Base-by-base conservation (phyloP, 1,140 invertebrate genomes). In the Agrypnia vestita region DNA sequence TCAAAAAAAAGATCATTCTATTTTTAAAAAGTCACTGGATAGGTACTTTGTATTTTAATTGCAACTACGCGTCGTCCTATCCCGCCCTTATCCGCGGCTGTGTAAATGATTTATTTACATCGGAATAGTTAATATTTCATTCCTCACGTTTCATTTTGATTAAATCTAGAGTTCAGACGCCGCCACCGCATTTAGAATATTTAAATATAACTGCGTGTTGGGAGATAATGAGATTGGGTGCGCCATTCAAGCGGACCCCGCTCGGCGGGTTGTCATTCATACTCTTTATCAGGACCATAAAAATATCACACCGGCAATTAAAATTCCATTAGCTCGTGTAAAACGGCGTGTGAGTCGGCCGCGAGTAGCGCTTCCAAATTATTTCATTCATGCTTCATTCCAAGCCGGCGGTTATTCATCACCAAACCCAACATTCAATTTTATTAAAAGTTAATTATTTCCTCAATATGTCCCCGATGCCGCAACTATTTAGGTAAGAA, bases 241-340 rank as follows among this genome's bases (percentile, higher is more conserved):
- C 61, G 64, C 43, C 43, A 69, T 69, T 69, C n/a, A 47, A 69
- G 64, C 64, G 44, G 13, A 12, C 67, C 35, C 25, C 11, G 49
- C 51, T 49, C 7, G 67, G 69, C 51, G 49, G 46, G 69, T 73
- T 35, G 25, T 35, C 69, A 73, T 73, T 73, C 69, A 73, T 73
- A 25, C 15, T 12, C 47, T 53, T 73, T 53, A 73, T 51, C 69
- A 73, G 69, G 51, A 73, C 51, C 19, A 55, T 73, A 73, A 73
- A 73, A 73, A 73, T 73, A 73, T 73, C 51, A 73, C 47, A 73
- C n/a, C 47, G 49, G 12, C 49, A 73, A 73, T 73, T 73, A 73
- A 73, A 73, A 73, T 73, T 73, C 69, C 53, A 51, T 73, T 73
- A 25, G 15, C 49, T 17, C 11, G 69, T 73, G 49, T 73, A 73